Percentiles rank a stretch among this genome's conserved stretches.
Evolutionary conservation across 1,140 invertebrate species (phyloP).

Genomic region (Pseudoatta argentina): DNA sequence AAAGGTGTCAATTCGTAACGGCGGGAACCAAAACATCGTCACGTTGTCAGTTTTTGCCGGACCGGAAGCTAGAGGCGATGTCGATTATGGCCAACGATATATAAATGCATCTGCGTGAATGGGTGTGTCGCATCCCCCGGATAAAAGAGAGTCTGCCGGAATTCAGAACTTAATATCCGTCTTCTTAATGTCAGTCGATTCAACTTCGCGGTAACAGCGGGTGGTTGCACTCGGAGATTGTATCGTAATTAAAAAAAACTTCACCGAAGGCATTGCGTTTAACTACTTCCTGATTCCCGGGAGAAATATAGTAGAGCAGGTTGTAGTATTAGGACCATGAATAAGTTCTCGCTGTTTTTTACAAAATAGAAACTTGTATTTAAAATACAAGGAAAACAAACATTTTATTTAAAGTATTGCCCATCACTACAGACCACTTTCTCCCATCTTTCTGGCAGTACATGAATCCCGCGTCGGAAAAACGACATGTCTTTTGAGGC

Average conservation of each 20-base stretch:
- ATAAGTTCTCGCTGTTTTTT: too few relatives aligned
- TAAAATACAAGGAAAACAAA: too few relatives aligned
- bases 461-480: too few relatives aligned
- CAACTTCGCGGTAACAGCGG: neutral
- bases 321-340: too few relatives aligned
- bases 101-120: neutral
- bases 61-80: neutral
- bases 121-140: neutral
- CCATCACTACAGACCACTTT: too few relatives aligned
- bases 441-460: too few relatives aligned
- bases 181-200: constrained; percentile 34
- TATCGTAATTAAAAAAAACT: constrained; percentile 33
- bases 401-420: too few relatives aligned
- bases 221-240: neutral
- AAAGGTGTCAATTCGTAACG: constrained; percentile 68
- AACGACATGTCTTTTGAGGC: too few relatives aligned
- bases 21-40: constrained; percentile 55
- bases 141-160: neutral
- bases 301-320: constrained; percentile 4
- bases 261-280: neutral
- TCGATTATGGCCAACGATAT: neutral
- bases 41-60: neutral
- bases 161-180: constrained; percentile 5
- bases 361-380: too few relatives aligned
- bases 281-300: constrained; percentile 3